These are phyloP conservation scores for Oligia strigilis DNA, from an alignment of 2,888 invertebrate species.

Conservation along the genomic window DNA sequence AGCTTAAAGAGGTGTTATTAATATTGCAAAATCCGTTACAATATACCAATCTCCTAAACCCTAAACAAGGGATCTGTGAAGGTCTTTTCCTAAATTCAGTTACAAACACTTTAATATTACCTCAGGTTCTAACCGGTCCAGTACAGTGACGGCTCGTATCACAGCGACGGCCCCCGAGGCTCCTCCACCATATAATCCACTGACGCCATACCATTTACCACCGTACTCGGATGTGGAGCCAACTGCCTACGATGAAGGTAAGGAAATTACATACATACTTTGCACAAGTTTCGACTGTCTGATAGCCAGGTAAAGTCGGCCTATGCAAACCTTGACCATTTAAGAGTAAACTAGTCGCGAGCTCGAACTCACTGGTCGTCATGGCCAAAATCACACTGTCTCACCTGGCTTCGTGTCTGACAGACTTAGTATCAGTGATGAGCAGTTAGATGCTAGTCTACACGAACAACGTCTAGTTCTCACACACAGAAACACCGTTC, in stretches of 20 bases:
- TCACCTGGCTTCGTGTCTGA: no score
- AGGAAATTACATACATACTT: neutral
- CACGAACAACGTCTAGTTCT: no score
- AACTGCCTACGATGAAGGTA: constrained; percentile 48
- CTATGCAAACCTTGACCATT: constrained; percentile 16
- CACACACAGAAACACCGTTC: no score
- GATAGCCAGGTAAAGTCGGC: neutral
- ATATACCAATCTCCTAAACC: neutral
- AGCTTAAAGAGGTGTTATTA: neutral
- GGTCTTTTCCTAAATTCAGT: neutral
- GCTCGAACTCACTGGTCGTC: no score
- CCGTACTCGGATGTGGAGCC: constrained; percentile 43
- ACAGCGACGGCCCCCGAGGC: constrained; percentile 75
- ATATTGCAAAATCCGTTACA: neutral
- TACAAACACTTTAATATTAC: constrained; percentile 1
- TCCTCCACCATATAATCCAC: constrained; percentile 81
- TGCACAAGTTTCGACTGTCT: neutral
- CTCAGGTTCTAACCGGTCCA: constrained; percentile 54
- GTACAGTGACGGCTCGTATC: constrained; percentile 52
- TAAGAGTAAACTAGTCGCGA: neutral
- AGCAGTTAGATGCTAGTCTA: no score
- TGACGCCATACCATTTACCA: constrained; percentile 62
- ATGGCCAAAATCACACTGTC: no score
- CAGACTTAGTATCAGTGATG: no score
- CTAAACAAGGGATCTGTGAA: neutral